Base-by-base conservation (phyloP, 2,113 vertebrate genomes). In the Rafetus swinhoei region DNA sequence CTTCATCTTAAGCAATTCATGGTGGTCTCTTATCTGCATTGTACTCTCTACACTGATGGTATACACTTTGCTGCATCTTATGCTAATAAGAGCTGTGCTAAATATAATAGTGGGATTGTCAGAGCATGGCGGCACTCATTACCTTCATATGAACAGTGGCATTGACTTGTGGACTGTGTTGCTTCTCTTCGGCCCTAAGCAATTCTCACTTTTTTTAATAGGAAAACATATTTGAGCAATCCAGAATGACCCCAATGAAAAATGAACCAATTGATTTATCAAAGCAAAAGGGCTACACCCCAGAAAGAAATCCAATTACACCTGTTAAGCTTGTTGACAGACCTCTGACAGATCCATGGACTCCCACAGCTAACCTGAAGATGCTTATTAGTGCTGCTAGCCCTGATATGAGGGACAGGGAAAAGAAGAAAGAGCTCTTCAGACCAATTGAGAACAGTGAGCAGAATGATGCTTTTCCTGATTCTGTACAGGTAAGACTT, bases 371-470 rank as follows among this genome's bases (percentile, higher is more conserved):
- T 62, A 99, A 99, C 94, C 97, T 99, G 90, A 98, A 98, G 95
- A 98, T 99, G 95, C 98, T 99, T 45, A 95, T 98, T 86, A 99
- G 98, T 83, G 98, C 98, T 18, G 98, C 98, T 90, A 98, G 98
- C 90, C 98, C 98, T 14, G 98, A 99, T 65, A 98, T 99, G 89
- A 96, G 98, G 88, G 98, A 99, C 93, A 90, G 98, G 18, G 98
- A 95, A 96, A 99, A 99, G 98, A 99, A 98, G 77, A 99, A 99
- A 95, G 98, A 98, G 10, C 98, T 99, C 21, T 99, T 99, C 84
- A 97, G 98, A 84, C 99, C 98, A 72, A 98, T 99, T 88, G 99
- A 99, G 92, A 98, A 98, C 86, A 97, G 95, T 74, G 95, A 97
- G 50, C 97, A 97, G 85, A 96, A 95, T 3, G 96, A 96, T 32